phyloP scores from a whole-genome alignment of 2,888 invertebrate genomes.

The Epinotia nisella region DNA sequence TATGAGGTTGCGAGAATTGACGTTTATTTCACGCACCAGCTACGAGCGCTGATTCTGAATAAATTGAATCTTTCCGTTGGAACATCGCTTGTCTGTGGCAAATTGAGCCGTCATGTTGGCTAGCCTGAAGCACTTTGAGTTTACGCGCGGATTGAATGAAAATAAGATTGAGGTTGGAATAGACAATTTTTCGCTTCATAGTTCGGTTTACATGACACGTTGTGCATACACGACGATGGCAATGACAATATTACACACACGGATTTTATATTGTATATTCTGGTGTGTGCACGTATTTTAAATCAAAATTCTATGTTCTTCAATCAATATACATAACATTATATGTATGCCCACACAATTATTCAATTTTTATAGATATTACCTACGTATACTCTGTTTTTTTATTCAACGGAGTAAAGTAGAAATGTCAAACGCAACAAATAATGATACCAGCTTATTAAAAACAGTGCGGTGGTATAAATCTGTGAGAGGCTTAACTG shows the following conservation, averaged over 20 bases:
- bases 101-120: conserved; percentile 40
- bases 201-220: conserved; percentile 9
- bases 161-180: conserved; percentile 16
- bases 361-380: too few species aligned
- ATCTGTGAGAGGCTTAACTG: too few species aligned
- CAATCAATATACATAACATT: too few species aligned
- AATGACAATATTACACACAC: conserved; percentile 11
- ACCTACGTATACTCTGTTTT: too few species aligned
- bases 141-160: conserved; percentile 13
- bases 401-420: too few species aligned
- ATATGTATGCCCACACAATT: too few species aligned
- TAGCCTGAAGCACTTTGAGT: conserved; percentile 22
- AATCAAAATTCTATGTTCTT: not conserved
- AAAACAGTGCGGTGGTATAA: too few species aligned
- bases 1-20: conserved; percentile 20
- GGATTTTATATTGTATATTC: not conserved
- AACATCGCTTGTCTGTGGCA: conserved; percentile 43
- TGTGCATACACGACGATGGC: not conserved
- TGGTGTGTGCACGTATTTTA: not conserved
- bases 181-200: conserved; percentile 18
- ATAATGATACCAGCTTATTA: too few species aligned
- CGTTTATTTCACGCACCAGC: conserved; percentile 51
- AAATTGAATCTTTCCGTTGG: conserved; percentile 43
- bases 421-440: too few species aligned
- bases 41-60: conserved; percentile 50